Evolutionary conservation across 1,140 invertebrate genomes (phyloP).

Genomic region (Bombyx mori): ASM3026992v2 NC_085117.1:11783001-11783500

Average conservation of each 20-base stretch:
- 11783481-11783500: conserved; percentile 13
- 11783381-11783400: conserved; percentile 53
- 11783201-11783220: conserved; percentile 28
- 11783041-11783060: conserved; percentile 49
- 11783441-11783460: conserved; percentile 48
- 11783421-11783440: conserved; percentile 44
- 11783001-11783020: conserved; percentile 52
- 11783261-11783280: too few species aligned
- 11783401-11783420: conserved; percentile 60
- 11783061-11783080: conserved; percentile 52
- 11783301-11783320: conserved; percentile 36
- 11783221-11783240: conserved; percentile 11
- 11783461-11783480: conserved; percentile 22
- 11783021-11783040: conserved; percentile 62
- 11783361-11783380: conserved; percentile 58
- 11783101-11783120: conserved; percentile 74
- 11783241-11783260: conserved; percentile 14
- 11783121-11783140: conserved; percentile 84
- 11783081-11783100: conserved; percentile 72
- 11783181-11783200: conserved; percentile 57
- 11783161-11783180: conserved; percentile 79
- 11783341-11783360: conserved; percentile 55
- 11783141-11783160: conserved; percentile 85
- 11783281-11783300: not conserved
- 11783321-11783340: conserved; percentile 9